phyloP scores from a whole-genome alignment of 2,888 invertebrate genomes.

The Girardia tigrina region DNA sequence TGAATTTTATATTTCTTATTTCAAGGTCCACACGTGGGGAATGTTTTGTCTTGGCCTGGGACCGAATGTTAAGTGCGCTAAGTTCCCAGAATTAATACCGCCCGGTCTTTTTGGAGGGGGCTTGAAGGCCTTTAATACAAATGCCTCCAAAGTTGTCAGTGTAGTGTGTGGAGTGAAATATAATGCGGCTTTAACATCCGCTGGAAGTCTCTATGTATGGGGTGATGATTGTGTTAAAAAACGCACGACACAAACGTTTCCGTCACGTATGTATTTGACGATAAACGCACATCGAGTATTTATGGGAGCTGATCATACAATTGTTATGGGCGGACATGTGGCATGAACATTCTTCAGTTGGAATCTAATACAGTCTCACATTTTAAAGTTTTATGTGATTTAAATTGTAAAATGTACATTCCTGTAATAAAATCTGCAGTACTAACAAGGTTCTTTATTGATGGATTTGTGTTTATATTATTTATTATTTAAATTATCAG shows the following conservation, averaged over 20 bases:
- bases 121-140: not conserved
- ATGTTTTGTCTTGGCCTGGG: not conserved
- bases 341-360: too few species aligned
- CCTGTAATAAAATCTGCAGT: too few species aligned
- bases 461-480: too few species aligned
- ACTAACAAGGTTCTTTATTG: too few species aligned
- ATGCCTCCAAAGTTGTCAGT: not conserved
- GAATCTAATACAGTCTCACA: too few species aligned
- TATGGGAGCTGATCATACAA: not conserved
- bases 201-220: constrained; percentile 8
- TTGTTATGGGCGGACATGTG: not conserved
- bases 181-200: not conserved
- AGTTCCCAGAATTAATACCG: not conserved
- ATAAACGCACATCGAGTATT: not conserved
- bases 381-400: too few species aligned
- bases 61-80: not conserved
- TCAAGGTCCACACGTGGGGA: constrained; percentile 1
- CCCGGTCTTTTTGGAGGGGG: not conserved
- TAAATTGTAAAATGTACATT: too few species aligned
- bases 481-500: too few species aligned
- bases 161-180: not conserved
- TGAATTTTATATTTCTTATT: too few species aligned
- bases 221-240: not conserved
- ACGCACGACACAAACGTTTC: not conserved
- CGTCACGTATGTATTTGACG: not conserved